A percentile compares a stretch with the other conserved stretches of the same genome.
phyloP scores from a whole-genome alignment of 1,140 invertebrate genomes.

The Littorina saxatilis region DNA sequence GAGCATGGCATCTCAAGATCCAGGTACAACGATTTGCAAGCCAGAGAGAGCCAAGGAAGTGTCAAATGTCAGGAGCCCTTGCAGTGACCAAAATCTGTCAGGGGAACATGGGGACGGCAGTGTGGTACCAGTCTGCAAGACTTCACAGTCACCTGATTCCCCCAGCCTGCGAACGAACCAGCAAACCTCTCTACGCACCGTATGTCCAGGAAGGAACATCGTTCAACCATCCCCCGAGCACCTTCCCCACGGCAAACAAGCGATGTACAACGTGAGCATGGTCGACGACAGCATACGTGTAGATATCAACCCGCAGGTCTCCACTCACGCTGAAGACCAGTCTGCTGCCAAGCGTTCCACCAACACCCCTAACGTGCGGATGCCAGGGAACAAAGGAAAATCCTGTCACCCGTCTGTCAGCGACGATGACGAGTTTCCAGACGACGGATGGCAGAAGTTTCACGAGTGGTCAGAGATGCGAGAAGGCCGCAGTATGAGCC shows the following conservation, averaged over 20 bases:
- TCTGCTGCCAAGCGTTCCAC: not conserved
- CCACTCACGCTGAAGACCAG: not conserved
- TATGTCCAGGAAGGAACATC: not conserved
- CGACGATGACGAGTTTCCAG: not conserved
- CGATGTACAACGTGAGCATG: constrained; percentile 5
- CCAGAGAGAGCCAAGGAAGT: no score
- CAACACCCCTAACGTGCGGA: not conserved
- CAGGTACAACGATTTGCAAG: no score
- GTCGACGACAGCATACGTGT: constrained; percentile 15
- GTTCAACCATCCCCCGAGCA: not conserved
- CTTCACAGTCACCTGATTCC: not conserved
- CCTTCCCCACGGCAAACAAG: no score
- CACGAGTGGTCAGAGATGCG: not conserved
- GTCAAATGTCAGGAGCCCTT: no score
- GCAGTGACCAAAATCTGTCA: no score
- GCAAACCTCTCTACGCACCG: not conserved
- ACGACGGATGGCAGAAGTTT: not conserved
- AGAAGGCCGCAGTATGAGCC: no score
- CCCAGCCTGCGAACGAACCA: no score
- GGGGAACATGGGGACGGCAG: not conserved
- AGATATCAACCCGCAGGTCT: not conserved
- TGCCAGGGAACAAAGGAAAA: not conserved
- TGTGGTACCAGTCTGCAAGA: not conserved
- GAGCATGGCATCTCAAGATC: no score
- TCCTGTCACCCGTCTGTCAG: not conserved